A percentile compares a stretch with the other conserved stretches of the same genome.
Evolutionary conservation across 2,888 invertebrate genomes (phyloP).

Genomic region (Scrobipalpa atriplicella): DNA sequence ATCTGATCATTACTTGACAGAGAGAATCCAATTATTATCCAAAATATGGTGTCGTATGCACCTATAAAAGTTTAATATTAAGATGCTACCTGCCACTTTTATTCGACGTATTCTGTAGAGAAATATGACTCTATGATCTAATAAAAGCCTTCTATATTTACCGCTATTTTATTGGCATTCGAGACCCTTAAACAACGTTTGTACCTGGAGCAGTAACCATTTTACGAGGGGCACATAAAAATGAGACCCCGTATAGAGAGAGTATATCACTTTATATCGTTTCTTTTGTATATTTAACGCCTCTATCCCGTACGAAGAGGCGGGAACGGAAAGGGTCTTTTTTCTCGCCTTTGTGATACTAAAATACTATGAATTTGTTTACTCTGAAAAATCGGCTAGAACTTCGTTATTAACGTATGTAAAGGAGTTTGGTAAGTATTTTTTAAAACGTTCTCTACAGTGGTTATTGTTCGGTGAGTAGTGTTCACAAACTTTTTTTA

Average conservation of each 20-base stretch:
- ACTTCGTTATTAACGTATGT: too few relatives aligned
- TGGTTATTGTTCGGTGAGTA: too few relatives aligned
- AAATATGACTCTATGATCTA: constrained; percentile 67
- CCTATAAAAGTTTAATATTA: constrained; percentile 25
- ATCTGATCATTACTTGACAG: too few relatives aligned
- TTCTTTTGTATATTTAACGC: constrained; percentile 78
- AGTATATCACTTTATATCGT: constrained; percentile 71
- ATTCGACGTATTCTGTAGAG: constrained; percentile 22
- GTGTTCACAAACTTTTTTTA: too few relatives aligned
- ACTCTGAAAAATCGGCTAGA: neutral
- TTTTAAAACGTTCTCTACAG: neutral
- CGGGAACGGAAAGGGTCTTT: neutral
- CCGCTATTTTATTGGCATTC: constrained; percentile 64
- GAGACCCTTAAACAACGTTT: constrained; percentile 54
- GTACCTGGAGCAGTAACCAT: constrained; percentile 66
- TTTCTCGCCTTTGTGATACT: neutral
- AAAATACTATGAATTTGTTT: neutral
- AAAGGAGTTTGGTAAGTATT: too few relatives aligned
- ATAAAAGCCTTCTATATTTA: constrained; percentile 68
- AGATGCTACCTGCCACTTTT: constrained; percentile 22
- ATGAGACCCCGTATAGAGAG: constrained; percentile 52
- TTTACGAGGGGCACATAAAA: constrained; percentile 67
- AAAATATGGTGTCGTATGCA: neutral
- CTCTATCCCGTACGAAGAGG: constrained; percentile 48
- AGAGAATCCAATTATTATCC: neutral